Evolutionary conservation across 2,888 invertebrate species (phyloP).

Genomic region (Furcula furcula): DNA sequence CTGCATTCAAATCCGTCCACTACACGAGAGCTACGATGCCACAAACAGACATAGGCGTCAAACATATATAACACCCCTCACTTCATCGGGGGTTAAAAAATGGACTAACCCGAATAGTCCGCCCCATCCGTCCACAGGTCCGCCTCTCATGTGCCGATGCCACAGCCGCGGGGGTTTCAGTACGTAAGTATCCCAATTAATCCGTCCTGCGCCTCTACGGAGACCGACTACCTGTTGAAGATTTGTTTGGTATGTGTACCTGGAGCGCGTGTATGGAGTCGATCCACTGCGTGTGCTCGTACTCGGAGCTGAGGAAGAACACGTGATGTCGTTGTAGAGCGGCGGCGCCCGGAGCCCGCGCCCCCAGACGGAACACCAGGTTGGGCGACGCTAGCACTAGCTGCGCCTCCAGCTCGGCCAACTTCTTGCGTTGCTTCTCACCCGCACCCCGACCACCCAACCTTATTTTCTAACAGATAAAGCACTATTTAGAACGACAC

Average conservation of each 20-base stretch:
- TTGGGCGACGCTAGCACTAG: constrained; percentile 95
- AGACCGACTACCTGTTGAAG: not conserved
- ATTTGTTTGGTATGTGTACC: constrained; percentile 45
- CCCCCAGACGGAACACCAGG: constrained; percentile 90
- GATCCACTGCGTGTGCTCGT: constrained; percentile 96
- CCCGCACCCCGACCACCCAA: constrained; percentile 83
- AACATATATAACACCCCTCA: too few relatives aligned
- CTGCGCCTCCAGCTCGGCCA: constrained; percentile 94
- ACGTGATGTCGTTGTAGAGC: constrained; percentile 85
- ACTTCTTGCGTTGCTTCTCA: constrained; percentile 94
- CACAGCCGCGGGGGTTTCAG: too few relatives aligned
- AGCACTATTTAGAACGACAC: too few relatives aligned
- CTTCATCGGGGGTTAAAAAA: too few relatives aligned
- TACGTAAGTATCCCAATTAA: too few relatives aligned
- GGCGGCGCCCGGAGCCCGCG: constrained; percentile 80
- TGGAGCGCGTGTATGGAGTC: constrained; percentile 94
- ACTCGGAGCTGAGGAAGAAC: constrained; percentile 96
- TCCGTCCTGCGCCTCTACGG: too few relatives aligned
- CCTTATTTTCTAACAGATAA: constrained; percentile 82
- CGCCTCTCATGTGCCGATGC: too few relatives aligned
- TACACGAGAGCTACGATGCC: too few relatives aligned
- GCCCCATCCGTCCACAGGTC: too few relatives aligned
- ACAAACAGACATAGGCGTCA: too few relatives aligned
- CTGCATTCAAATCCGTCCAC: too few relatives aligned
- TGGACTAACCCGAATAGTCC: too few relatives aligned